phyloP scores from a whole-genome alignment of 2,888 invertebrate genomes.

The Fissipunctia ypsillon region DNA sequence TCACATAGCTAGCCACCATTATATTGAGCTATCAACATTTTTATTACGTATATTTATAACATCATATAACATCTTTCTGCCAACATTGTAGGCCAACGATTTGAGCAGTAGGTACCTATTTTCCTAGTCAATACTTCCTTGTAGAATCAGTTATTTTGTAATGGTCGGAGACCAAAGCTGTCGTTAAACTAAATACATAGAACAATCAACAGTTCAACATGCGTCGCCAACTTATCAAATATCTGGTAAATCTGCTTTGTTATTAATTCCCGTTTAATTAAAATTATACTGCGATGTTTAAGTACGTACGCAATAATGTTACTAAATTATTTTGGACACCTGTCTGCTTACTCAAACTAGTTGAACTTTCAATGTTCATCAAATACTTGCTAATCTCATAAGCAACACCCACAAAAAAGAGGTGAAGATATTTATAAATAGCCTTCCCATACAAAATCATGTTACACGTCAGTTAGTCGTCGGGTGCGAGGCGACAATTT shows the following conservation, averaged over 20 bases:
- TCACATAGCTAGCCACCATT: slow-evolving; percentile 28
- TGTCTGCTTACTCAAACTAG: not conserved
- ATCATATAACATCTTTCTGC: not conserved
- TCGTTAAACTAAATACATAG: not conserved
- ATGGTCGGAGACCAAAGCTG: not conserved
- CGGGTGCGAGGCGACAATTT: slow-evolving; percentile 51
- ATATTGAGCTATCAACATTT: slow-evolving; percentile 43
- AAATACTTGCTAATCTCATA: not conserved
- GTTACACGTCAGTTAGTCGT: slow-evolving; percentile 48
- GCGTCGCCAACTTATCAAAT: not conserved
- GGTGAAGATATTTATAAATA: slow-evolving; percentile 33
- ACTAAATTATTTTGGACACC: not conserved
- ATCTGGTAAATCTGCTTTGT: not conserved
- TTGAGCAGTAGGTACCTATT: not conserved
- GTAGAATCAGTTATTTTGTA: not conserved
- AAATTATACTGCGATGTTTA: slow-evolving; percentile 14
- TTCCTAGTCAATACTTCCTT: not conserved
- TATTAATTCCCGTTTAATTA: not conserved
- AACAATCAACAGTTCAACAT: not conserved
- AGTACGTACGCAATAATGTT: not conserved
- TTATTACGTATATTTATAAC: slow-evolving; percentile 40
- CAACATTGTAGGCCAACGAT: slow-evolving; percentile 8
- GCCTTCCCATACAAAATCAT: slow-evolving; percentile 33
- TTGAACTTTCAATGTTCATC: not conserved
- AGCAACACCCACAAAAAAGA: not conserved